phyloP scores from a whole-genome alignment of 2,113 vertebrate genomes.

The Xiphorhynchus elegans region DNA sequence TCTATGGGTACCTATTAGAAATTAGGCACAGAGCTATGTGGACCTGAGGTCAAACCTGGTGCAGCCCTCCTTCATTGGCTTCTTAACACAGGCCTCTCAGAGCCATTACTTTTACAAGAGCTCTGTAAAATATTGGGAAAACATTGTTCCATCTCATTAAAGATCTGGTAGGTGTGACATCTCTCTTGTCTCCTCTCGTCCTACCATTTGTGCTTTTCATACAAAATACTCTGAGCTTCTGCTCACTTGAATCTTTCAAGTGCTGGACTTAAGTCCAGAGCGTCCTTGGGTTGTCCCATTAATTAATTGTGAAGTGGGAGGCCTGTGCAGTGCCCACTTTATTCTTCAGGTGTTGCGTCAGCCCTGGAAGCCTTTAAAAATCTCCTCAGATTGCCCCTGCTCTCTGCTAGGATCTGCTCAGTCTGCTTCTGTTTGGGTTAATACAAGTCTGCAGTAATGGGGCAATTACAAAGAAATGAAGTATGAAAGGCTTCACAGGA shows the following conservation, averaged over 20 bases:
- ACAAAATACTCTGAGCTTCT: background rate
- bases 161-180: background rate
- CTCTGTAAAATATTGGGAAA: background rate
- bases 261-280: background rate
- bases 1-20: background rate
- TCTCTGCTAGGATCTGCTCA: background rate
- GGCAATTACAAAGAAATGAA: conserved; percentile 7
- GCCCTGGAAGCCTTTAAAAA: background rate
- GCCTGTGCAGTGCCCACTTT: background rate
- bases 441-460: background rate
- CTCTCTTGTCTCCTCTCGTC: background rate
- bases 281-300: background rate
- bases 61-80: background rate
- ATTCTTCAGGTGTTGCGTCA: background rate
- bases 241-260: background rate
- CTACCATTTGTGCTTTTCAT: background rate
- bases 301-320: background rate
- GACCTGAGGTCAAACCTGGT: background rate
- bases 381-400: background rate
- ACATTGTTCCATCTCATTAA: background rate
- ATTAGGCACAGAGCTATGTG: background rate
- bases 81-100: background rate
- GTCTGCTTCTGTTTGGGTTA: conserved; percentile 13
- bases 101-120: background rate
- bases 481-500: background rate